These are phyloP conservation scores for Batillaria attramentaria DNA, from an alignment of 1,140 invertebrate species.

Conservation along the genomic window DNA sequence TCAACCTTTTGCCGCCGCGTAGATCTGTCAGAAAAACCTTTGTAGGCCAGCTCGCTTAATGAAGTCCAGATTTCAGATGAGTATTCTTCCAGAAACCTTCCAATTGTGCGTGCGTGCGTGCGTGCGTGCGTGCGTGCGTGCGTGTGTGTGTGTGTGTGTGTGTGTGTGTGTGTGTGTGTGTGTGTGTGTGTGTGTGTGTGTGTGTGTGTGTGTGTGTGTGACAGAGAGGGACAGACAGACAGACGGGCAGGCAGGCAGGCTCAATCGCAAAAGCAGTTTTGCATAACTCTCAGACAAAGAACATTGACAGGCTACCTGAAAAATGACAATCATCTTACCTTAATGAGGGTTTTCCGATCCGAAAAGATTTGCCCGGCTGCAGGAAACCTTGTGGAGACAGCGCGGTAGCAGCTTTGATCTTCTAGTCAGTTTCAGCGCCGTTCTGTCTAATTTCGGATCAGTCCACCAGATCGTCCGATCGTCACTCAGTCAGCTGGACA, in stretches of 20 bases:
- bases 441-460: too few species aligned
- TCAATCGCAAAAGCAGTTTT: background rate
- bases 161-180: background rate
- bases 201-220: conserved; percentile 2
- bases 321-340: too few species aligned
- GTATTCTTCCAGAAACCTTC: background rate
- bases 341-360: too few species aligned
- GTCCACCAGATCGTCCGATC: too few species aligned
- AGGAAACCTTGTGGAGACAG: too few species aligned
- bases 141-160: background rate
- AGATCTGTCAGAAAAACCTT: background rate
- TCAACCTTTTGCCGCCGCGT: too few species aligned
- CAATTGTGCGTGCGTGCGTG: background rate
- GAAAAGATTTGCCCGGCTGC: too few species aligned
- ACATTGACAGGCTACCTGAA: too few species aligned
- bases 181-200: background rate
- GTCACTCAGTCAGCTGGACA: too few species aligned
- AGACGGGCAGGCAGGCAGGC: background rate
- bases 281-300: too few species aligned
- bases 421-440: too few species aligned
- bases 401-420: too few species aligned
- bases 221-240: background rate
- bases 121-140: conserved; percentile 1
- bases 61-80: background rate
- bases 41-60: background rate